phyloP scores from a whole-genome alignment of 2,888 invertebrate species.

The Meghimatium bilineatum region DNA sequence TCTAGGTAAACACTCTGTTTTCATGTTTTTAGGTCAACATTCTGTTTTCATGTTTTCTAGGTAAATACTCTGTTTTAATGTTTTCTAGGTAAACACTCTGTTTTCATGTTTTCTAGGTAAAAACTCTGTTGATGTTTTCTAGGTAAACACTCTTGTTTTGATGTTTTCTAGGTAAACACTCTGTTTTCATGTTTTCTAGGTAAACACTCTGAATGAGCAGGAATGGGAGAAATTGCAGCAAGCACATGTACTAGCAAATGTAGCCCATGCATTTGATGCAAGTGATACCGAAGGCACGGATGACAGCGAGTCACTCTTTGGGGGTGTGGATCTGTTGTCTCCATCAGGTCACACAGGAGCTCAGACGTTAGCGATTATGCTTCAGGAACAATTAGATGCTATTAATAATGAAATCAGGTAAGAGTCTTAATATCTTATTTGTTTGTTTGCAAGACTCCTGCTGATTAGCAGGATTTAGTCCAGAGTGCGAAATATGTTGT shows the following conservation, averaged over 20 bases:
- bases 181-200: slow-evolving; percentile 57
- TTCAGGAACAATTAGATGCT: slow-evolving; percentile 99
- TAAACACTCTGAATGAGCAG: slow-evolving; percentile 79
- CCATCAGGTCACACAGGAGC: slow-evolving; percentile 87
- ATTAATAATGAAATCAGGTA: slow-evolving; percentile 98
- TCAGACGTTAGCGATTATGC: slow-evolving; percentile 97
- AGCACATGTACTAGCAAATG: slow-evolving; percentile 89
- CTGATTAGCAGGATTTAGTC: too few relatives aligned
- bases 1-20: too few relatives aligned
- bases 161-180: too few relatives aligned
- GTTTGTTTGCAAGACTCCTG: too few relatives aligned
- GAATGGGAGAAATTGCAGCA: slow-evolving; percentile 97
- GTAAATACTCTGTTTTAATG: too few relatives aligned
- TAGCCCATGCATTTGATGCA: slow-evolving; percentile 94
- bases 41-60: too few relatives aligned
- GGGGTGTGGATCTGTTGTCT: slow-evolving; percentile 83
- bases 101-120: too few relatives aligned
- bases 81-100: too few relatives aligned
- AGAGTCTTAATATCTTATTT: background rate
- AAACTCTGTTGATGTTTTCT: too few relatives aligned
- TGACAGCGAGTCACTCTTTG: slow-evolving; percentile 86
- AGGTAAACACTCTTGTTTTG: too few relatives aligned
- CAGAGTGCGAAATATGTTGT: too few relatives aligned
- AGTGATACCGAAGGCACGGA: slow-evolving; percentile 81
- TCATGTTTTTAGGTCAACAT: too few relatives aligned